Conservation (phyloP, 2,888 invertebrate species). For the Nesidiocoris tenuis region DNA sequence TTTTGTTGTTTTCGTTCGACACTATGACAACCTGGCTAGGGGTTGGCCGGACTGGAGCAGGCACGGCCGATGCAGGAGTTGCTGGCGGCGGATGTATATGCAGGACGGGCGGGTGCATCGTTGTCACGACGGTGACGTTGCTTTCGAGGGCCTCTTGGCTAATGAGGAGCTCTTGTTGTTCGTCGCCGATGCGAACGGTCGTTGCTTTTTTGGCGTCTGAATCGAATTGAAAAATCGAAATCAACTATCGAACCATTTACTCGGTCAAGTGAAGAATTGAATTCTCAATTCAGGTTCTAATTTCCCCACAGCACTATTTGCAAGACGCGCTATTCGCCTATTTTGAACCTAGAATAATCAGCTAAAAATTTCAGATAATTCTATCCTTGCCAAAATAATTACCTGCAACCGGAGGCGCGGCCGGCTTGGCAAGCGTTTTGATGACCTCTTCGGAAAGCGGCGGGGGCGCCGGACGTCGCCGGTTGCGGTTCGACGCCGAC, state of each 20-base stretch:
- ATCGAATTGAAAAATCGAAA: too few relatives aligned
- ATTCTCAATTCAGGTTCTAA: too few relatives aligned
- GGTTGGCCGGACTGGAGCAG: conserved; percentile 53
- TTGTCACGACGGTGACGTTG: conserved; percentile 72
- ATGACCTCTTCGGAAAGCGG: conserved; percentile 50
- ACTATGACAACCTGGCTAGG: conserved; percentile 72
- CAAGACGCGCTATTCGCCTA: too few relatives aligned
- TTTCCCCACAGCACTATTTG: too few relatives aligned
- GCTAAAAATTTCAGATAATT: too few relatives aligned
- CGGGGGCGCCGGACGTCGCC: conserved; percentile 51
- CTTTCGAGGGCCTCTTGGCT: conserved; percentile 49
- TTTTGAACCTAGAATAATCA: too few relatives aligned
- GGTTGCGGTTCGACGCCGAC: conserved; percentile 52
- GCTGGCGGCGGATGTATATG: conserved; percentile 47
- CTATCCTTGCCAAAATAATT: too few relatives aligned
- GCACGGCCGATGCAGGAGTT: conserved; percentile 52
- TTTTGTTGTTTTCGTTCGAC: conserved; percentile 73
- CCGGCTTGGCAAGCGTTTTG: conserved; percentile 47
- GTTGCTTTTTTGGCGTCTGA: conserved; percentile 42
- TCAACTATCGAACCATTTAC: too few relatives aligned
- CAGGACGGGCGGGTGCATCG: conserved; percentile 75
- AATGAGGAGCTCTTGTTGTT: conserved; percentile 16
- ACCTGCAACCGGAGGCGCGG: too few relatives aligned
- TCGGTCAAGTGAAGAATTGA: too few relatives aligned
- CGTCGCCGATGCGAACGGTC: conserved; percentile 46